These are phyloP conservation scores for Minunthozetes semirufus DNA, from an alignment of 2,888 invertebrate species.

Conservation along the genomic window DNA sequence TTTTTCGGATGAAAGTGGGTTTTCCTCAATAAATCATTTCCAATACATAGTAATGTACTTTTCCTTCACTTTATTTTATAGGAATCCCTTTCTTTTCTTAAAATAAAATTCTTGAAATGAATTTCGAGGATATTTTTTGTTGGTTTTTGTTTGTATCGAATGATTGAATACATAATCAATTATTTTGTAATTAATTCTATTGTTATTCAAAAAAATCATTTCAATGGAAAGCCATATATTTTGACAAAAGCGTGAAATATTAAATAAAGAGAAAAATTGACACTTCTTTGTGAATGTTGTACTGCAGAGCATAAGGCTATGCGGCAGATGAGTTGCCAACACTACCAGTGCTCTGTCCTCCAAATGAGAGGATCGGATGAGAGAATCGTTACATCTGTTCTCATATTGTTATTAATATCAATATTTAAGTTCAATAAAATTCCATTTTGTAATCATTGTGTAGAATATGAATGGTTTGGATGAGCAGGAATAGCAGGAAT, in stretches of 20 bases:
- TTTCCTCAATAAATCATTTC: background rate
- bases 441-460: background rate
- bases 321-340: background rate
- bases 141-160: background rate
- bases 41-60: no score
- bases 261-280: slow-evolving; percentile 18
- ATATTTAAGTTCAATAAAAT: background rate
- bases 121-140: background rate
- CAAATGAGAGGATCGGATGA: background rate
- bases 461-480: background rate
- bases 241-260: slow-evolving; percentile 18
- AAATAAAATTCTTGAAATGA: background rate
- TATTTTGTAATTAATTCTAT: background rate
- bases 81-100: background rate
- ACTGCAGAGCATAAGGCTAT: background rate
- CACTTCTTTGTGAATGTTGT: background rate
- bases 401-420: background rate
- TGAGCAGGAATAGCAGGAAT: no score
- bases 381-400: slow-evolving; percentile 24
- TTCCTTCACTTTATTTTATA: no score
- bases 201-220: background rate
- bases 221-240: background rate
- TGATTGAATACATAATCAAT: background rate
- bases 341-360: background rate
- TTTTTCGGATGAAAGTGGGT: background rate